Evolutionary conservation across 2,797 vertebrate genomes (phyloP), one percentile per base, ranked within the genome.

Genomic region (Alcedo quadribrachys): DNA sequence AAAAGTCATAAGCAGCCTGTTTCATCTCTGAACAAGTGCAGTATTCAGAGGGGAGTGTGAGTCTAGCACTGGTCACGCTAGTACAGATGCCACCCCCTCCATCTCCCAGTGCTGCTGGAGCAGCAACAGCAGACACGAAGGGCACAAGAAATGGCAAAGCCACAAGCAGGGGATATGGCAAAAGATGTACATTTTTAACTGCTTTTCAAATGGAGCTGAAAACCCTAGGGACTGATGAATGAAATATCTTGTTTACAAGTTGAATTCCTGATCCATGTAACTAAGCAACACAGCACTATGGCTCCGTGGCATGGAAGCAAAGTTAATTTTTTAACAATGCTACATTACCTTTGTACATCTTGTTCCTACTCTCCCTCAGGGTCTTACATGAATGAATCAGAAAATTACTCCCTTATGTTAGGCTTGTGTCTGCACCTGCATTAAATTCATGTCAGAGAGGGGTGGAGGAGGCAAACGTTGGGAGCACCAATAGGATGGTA

Each of bases 341-440:
- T 78, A 81, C 89, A 92, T 95, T 97, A 97, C 96, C 93, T 96
- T 96, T 94, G 95, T 96, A 96, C 95, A 94, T 97, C 95, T 97
- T 97, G 96, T 96, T 97, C 87, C 89, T 58, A 86, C 93, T 96
- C 96, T 97, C 97, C 97, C 97, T 98, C 94, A n/a, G 97, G 97
- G 96, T 97, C 96, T 97, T 97, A 96, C 88, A 97, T 63, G 96
- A 98, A 97, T 97, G 96, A 97, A 98, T 97, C 95, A 96, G 97
- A 97, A 98, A 98, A 97, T 97, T 97, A 96, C 77, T 97, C 96
- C 97, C 97, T 97, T 97, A 97, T 98, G 97, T 96, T 90, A 93
- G 85, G 88, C 57, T 93, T 90, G 73, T 96, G 86, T 95, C 97
- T 97, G 96, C 97, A 98, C 97, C 97, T 98, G 97, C 95, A 96